Conservation (phyloP, 2,797 vertebrate genomes). For the Sarcoramphus papa region DNA sequence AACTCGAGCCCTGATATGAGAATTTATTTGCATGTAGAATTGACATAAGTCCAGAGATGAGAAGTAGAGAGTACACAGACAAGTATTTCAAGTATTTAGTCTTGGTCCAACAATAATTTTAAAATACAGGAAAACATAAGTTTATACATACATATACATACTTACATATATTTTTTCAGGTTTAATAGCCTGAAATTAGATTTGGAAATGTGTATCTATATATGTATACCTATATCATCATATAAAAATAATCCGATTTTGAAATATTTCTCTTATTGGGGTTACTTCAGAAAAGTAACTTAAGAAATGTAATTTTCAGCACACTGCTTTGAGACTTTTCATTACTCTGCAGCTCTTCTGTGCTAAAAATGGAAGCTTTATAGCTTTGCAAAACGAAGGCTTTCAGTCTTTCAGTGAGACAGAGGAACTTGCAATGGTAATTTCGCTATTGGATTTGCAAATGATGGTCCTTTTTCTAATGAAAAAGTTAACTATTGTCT, state of each 20-base stretch:
- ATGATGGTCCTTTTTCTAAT: not conserved
- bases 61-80: not conserved
- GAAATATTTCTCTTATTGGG: not conserved
- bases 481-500: not conserved
- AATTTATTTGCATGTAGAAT: not conserved
- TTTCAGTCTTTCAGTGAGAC: not conserved
- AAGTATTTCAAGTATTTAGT: not conserved
- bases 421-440: not conserved
- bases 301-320: not conserved
- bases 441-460: not conserved
- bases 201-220: not conserved
- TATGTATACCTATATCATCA: not conserved
- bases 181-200: not conserved
- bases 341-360: not conserved
- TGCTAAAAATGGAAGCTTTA: not conserved
- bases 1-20: not conserved
- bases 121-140: not conserved
- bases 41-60: not conserved
- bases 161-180: not conserved
- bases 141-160: not conserved
- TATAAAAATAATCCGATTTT: not conserved
- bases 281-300: not conserved
- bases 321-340: not conserved
- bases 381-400: not conserved
- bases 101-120: not conserved